Base-by-base conservation (phyloP, 2,888 invertebrate genomes). In the Leptinotarsa juncta region DNA sequence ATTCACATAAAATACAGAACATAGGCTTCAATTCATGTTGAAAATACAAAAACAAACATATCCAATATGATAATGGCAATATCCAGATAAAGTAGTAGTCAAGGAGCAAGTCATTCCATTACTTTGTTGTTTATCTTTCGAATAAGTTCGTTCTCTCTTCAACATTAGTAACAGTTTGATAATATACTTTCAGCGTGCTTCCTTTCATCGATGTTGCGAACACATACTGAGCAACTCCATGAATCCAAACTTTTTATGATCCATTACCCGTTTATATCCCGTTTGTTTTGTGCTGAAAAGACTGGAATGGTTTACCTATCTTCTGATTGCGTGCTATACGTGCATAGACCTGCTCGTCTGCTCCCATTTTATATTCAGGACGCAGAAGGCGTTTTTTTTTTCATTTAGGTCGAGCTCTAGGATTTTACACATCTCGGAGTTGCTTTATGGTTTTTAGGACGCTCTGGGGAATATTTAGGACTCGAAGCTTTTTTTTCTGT, bases 401-500 rank as follows among this genome's bases (percentile, higher is more conserved):
- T 80, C 78, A 80, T 81, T 80, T 79, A 75, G 77, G 80, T 75
- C 75, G 76, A 72, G 74, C 76, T 78, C 77, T 77, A 72, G 78
- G 79, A 77, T 80, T 79, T 81, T 77, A 78, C 79, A 79, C 80
- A 80, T 80, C 78, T 74, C 77, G 75, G 70, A 77, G 75, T 72
- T 76, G 75, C 76, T 81, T 81, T 81, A 81, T 79, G 77, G 78
- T 76, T 81, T 81, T 81, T 75, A 78, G 73, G 74, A 76, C 70
- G 72, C 80, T 74, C 77, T 67, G 49, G 80, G 78, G 78, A 73
- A 79, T 81, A 80, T 81, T 81, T 80, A 80, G 76, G 75, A 70
- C 75, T 79, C 70, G 77, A 74, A 72, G 72, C 70, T 71, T 74
- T 73, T 76, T 75, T 71, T 73, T 70, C 75, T 67, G 72, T 74